A percentile compares a stretch with the other conserved stretches of the same genome.
These are phyloP conservation scores for Trichoplax adhaerens DNA, from an alignment of 37 sponge, comb jelly and placozoan genomes.

Conservation along the genomic window DNA sequence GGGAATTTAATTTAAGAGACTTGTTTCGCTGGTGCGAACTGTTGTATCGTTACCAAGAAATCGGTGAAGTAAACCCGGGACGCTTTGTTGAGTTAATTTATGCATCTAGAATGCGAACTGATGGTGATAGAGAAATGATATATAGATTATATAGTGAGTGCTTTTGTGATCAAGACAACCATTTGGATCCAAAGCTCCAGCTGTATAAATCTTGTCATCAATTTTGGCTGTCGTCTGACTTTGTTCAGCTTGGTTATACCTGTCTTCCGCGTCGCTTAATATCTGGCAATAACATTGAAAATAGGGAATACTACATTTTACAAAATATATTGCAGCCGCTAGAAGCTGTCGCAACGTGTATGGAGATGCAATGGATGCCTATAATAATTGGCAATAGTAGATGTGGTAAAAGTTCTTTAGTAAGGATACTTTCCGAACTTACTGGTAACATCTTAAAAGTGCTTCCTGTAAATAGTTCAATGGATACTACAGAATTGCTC, in stretches of 20 bases:
- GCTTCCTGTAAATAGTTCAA: conserved; percentile 72
- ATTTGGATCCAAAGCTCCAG: conserved; percentile 6
- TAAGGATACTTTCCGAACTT: conserved; percentile 48
- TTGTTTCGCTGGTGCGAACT: conserved; percentile 83
- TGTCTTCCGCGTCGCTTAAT: neutral
- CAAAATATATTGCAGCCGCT: conserved; percentile 39
- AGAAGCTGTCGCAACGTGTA: conserved; percentile 49
- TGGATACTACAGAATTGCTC: conserved; percentile 78
- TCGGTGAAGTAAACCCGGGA: conserved; percentile 21
- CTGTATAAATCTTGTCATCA: neutral
- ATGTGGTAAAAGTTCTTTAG: conserved; percentile 58
- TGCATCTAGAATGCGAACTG: conserved; percentile 25
- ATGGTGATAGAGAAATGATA: conserved; percentile 15
- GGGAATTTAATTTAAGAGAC: conserved; percentile 96
- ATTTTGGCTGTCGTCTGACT: neutral
- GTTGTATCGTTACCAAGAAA: conserved; percentile 5
- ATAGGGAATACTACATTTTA: conserved; percentile 3
- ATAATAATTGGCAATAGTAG: conserved; percentile 67
- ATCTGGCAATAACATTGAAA: neutral
- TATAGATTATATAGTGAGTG: neutral
- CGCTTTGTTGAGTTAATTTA: conserved; percentile 41
- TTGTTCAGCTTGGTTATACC: conserved; percentile 38
- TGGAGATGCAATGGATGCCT: conserved; percentile 76
- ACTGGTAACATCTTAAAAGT: conserved; percentile 74
- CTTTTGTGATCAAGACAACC: conserved; percentile 4